phyloP scores from a whole-genome alignment of 2,888 invertebrate species.

The Zygothrica quintamaculata region DNA sequence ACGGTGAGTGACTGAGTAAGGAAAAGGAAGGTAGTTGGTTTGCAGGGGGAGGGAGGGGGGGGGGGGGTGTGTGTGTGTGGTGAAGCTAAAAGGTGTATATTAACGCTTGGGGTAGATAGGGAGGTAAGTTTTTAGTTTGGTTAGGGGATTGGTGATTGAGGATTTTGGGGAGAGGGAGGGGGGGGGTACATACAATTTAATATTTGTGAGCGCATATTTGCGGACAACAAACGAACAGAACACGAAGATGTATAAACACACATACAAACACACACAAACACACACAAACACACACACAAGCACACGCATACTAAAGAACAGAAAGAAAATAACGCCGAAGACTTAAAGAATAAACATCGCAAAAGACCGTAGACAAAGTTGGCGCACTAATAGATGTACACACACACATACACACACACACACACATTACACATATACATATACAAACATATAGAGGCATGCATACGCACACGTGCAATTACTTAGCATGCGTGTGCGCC shows the following conservation, averaged over 20 bases:
- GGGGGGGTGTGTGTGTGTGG: constrained; percentile 8
- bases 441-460: constrained; percentile 13
- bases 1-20: constrained; percentile 34
- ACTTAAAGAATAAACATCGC: constrained; percentile 42
- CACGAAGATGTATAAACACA: constrained; percentile 27
- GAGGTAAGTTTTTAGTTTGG: too few species aligned
- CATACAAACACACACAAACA: neutral
- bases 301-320: too few species aligned
- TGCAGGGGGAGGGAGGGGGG: constrained; percentile 1
- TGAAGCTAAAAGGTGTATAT: too few species aligned
- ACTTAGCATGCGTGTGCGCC: constrained; percentile 3
- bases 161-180: constrained; percentile 1
- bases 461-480: constrained; percentile 7
- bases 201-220: constrained; percentile 77
- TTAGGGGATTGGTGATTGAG: neutral
- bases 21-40: constrained; percentile 10
- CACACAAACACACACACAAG: constrained; percentile 19
- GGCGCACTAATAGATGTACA: constrained; percentile 45
- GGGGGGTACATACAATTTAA: constrained; percentile 64
- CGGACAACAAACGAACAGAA: constrained; percentile 54
- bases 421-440: constrained; percentile 32
- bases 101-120: neutral
- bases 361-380: constrained; percentile 49
- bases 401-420: constrained; percentile 29
- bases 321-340: constrained; percentile 28